Base-by-base conservation (phyloP, 2,888 invertebrate genomes). In the Agonopterix heracliana region DNA sequence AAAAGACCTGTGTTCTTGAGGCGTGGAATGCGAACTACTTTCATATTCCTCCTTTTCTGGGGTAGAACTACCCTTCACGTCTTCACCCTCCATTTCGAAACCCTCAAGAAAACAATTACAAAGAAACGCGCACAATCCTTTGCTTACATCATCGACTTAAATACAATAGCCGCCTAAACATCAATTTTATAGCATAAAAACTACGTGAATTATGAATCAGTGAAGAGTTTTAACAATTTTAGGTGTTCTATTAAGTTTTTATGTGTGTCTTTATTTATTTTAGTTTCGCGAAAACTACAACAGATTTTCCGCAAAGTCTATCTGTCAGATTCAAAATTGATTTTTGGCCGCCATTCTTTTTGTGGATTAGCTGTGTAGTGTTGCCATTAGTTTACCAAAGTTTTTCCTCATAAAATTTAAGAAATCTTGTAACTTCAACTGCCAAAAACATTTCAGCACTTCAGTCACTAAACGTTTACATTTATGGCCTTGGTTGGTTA, bases 101-200 rank as follows among this genome's bases (percentile, higher is more conserved):
- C 8, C 12, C 11, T 9, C 41, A 9, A 38, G 52, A 61, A 66
- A 66, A 70, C 61, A 74, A 69, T 64, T 73, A 71, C 66, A 66
- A 69, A 63, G 61, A 66, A 63, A 60, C 66, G 64, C 68, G 63
- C 71, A 71, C 68, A 60, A 74, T 70, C 77, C 78, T 81, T 81
- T 72, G 79, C 87, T 88, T 88, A 88, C 88, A 88, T 88, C 88
- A 88, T 85, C 88, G 76, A 75, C 73, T 61, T 78, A 66, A 78
- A 77, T 78, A 82, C 11, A 13, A 41, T 11, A 41, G 9, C 5
- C 41, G 41, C 26, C 26, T 26, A 26, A 26, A 41, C 41, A 38
- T 41, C 10, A 1, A 41, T 8, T 11, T 41, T 12, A 12, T 3
- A 26, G 11, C 41, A 12, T 13, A 41, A 41, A 41, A 41, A 41